Evolutionary conservation across 2,888 invertebrate species (phyloP).

Genomic region (Oeneis ivallda): DNA sequence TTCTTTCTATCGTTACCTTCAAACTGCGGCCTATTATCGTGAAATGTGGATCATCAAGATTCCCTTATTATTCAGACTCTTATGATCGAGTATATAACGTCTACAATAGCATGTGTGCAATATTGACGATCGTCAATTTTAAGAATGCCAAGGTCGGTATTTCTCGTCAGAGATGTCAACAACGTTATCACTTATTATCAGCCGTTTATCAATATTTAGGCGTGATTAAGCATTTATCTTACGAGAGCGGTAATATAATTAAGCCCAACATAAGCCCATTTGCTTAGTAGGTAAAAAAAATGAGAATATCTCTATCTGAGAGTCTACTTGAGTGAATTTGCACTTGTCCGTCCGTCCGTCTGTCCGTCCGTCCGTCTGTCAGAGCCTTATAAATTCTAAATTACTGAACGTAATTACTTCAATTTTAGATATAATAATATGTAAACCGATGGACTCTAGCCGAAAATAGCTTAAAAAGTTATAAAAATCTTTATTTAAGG

Average conservation of each 20-base stretch:
- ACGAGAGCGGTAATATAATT: constrained; percentile 12
- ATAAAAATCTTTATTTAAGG: too few relatives aligned
- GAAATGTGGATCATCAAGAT: neutral
- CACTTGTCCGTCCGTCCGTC: too few relatives aligned
- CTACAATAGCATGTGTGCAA: neutral
- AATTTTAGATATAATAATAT: too few relatives aligned
- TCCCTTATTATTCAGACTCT: neutral
- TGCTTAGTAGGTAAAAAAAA: neutral
- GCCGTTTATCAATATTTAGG: constrained; percentile 15
- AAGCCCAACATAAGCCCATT: neutral
- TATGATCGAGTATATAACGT: neutral
- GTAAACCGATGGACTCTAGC: too few relatives aligned
- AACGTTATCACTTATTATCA: constrained; percentile 33
- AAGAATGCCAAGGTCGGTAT: constrained; percentile 29
- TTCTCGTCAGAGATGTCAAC: constrained; percentile 23
- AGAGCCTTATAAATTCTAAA: too few relatives aligned
- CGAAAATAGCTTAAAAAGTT: too few relatives aligned
- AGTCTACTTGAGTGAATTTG: too few relatives aligned
- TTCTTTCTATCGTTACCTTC: constrained; percentile 1
- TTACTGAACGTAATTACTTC: too few relatives aligned
- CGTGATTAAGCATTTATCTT: constrained; percentile 11
- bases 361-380: too few relatives aligned
- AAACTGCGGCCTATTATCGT: constrained; percentile 1
- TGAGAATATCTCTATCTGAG: too few relatives aligned
- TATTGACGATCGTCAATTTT: constrained; percentile 18